These are phyloP conservation scores for Heliangelus exortis DNA, from an alignment of 2,797 vertebrate genomes.

Conservation along the genomic window DNA sequence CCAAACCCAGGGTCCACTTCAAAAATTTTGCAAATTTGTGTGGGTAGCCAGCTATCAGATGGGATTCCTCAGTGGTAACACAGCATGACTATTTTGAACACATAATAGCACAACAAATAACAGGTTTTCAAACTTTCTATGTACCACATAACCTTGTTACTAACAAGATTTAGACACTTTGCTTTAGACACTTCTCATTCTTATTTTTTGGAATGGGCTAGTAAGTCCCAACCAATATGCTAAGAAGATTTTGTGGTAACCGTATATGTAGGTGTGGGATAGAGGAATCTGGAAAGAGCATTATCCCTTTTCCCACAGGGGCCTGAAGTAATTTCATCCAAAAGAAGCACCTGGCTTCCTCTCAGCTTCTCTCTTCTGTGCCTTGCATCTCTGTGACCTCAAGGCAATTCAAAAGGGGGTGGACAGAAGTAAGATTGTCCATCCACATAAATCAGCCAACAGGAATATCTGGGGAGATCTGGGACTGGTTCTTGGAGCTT, in stretches of 20 bases:
- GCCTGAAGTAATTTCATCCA: background rate
- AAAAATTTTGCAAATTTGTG: background rate
- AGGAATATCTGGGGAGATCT: background rate
- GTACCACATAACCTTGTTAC: background rate
- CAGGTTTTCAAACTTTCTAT: background rate
- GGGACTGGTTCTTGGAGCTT: background rate
- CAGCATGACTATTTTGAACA: background rate
- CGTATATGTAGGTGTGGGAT: background rate
- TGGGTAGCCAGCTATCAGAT: background rate
- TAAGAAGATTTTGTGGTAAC: background rate
- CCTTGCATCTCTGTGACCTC: background rate
- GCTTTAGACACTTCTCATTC: background rate
- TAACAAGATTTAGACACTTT: background rate
- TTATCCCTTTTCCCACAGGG: background rate
- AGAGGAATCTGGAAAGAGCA: background rate
- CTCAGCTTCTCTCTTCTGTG: background rate
- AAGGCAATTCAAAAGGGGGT: background rate
- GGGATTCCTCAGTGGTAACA: background rate
- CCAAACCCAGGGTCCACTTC: background rate
- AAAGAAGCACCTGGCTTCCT: background rate
- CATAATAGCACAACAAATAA: background rate
- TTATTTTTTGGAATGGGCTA: background rate
- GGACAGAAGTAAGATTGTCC: background rate
- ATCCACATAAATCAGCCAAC: background rate
- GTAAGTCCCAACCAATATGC: background rate